These are phyloP conservation scores for Reticulitermes speratus DNA, from an alignment of 1,140 invertebrate genomes.

Conservation along the genomic window DNA sequence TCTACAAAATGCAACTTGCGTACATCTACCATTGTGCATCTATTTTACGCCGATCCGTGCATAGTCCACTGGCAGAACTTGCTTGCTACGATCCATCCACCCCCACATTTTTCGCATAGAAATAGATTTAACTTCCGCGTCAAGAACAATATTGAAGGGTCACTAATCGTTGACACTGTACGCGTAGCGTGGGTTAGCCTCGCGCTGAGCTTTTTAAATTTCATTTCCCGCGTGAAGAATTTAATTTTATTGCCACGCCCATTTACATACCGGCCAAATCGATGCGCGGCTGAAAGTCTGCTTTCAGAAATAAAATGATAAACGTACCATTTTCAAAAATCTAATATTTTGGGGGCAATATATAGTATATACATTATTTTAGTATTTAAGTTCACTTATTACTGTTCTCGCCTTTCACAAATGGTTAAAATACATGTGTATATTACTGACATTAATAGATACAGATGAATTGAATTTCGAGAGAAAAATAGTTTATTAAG, in stretches of 20 bases:
- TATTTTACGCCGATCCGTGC: not conserved
- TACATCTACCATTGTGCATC: not conserved
- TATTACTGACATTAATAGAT: not conserved
- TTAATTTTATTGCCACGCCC: conserved; percentile 11
- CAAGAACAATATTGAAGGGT: not conserved
- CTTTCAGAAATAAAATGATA: not conserved
- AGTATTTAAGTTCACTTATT: not conserved
- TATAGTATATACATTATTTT: not conserved
- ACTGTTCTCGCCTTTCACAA: not conserved
- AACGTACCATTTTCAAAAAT: not conserved
- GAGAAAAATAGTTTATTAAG: not conserved
- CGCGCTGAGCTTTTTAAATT: not conserved
- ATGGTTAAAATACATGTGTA: not conserved
- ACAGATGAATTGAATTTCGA: not conserved
- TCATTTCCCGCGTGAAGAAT: not conserved
- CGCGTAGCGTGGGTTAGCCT: not conserved
- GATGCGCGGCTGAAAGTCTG: not conserved
- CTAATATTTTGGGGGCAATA: not conserved
- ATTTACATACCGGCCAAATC: not conserved
- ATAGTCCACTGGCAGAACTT: not conserved
- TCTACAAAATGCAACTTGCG: not conserved
- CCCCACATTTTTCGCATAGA: not conserved
- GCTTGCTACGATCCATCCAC: not conserved
- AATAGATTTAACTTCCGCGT: not conserved
- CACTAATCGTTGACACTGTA: not conserved